Evolutionary conservation across 2,888 invertebrate genomes (phyloP).

Genomic region (Aleiodes leptofemur): DNA sequence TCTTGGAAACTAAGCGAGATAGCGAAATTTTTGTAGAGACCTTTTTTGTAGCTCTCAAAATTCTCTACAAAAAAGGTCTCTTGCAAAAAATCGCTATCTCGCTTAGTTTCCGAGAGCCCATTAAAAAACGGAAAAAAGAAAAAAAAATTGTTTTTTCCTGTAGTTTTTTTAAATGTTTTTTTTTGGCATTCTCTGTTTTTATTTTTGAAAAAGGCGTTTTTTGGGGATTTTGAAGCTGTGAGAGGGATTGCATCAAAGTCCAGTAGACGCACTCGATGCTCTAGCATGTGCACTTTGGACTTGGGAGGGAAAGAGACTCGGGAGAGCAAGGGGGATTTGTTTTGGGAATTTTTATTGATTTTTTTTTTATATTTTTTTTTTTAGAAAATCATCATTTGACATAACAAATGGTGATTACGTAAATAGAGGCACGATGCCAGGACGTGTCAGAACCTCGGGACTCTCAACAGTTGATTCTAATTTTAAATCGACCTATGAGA

Average conservation of each 20-base stretch:
- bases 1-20: no score
- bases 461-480: background rate
- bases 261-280: background rate
- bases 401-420: constrained; percentile 47
- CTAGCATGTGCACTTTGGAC: constrained; percentile 24
- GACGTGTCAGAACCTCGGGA: constrained; percentile 31
- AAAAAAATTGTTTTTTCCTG: background rate
- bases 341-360: background rate
- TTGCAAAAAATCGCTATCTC: no score
- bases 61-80: no score
- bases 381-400: constrained; percentile 51
- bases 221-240: no score
- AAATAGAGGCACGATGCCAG: constrained; percentile 31
- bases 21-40: no score
- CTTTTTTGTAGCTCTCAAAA: no score
- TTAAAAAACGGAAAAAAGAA: no score
- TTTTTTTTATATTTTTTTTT: background rate
- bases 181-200: background rate
- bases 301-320: background rate
- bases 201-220: background rate
- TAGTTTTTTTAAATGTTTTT: background rate
- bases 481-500: constrained; percentile 4
- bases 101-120: no score
- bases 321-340: constrained; percentile 2
- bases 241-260: no score